A percentile compares a stretch with the other conserved stretches of the same genome.
Conservation (phyloP, 2,797 vertebrate genomes). For the Pseudochirops cupreus region DNA sequence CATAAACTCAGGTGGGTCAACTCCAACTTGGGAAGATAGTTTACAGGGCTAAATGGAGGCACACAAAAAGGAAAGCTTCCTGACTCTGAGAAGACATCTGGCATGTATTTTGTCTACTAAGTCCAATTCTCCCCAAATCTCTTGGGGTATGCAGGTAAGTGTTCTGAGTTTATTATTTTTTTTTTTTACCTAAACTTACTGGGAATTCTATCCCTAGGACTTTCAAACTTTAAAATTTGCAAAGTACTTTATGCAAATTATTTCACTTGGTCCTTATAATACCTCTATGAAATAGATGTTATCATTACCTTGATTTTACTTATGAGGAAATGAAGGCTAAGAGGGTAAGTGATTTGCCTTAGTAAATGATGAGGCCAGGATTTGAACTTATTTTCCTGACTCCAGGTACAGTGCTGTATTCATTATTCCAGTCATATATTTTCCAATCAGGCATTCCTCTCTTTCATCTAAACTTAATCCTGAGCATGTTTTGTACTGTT, state of each 20-base stretch:
- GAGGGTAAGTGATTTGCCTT: neutral
- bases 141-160: neutral
- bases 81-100: neutral
- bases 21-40: neutral
- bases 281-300: neutral
- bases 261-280: neutral
- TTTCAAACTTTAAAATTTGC: neutral
- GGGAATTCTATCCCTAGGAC: neutral
- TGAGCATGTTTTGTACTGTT: neutral
- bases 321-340: neutral
- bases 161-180: neutral
- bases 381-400: neutral
- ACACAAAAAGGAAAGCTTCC: neutral
- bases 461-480: neutral
- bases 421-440: neutral
- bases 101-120: neutral
- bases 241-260: neutral
- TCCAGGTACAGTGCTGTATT: neutral
- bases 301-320: neutral
- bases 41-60: neutral
- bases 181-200: neutral
- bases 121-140: neutral
- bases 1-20: neutral
- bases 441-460: neutral
- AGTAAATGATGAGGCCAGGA: neutral